Conservation (phyloP, 2,888 invertebrate species). For the Polyommatus iphigenia region DNA sequence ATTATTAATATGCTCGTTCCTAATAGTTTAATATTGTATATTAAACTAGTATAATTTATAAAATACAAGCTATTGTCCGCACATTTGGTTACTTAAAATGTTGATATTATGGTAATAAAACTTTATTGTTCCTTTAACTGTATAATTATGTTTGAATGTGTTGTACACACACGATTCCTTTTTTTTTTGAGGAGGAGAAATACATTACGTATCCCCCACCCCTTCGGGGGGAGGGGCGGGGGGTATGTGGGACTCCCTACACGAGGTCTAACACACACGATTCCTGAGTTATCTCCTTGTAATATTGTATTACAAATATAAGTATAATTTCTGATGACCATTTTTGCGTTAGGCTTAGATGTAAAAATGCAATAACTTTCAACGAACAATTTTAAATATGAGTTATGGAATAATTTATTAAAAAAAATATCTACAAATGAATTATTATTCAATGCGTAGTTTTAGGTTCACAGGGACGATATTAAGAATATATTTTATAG, state of each 20-base stretch:
- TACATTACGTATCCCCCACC: too few species aligned
- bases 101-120: background rate
- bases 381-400: background rate
- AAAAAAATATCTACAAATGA: slow-evolving; percentile 1
- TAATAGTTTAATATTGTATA: background rate
- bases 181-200: too few species aligned
- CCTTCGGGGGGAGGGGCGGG: too few species aligned
- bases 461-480: background rate
- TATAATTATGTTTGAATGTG: background rate
- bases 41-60: background rate
- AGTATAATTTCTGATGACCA: background rate
- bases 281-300: background rate
- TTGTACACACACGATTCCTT: background rate
- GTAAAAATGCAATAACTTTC: slow-evolving; percentile 17
- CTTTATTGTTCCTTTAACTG: background rate
- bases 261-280: too few species aligned
- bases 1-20: background rate
- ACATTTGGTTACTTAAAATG: background rate
- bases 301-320: background rate
- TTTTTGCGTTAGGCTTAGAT: background rate
- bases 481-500: background rate
- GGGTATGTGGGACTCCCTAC: too few species aligned
- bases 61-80: background rate
- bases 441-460: background rate
- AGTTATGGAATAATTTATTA: background rate